Base-by-base conservation (phyloP, 2,888 invertebrate genomes). In the Andricus quercusramuli region DNA sequence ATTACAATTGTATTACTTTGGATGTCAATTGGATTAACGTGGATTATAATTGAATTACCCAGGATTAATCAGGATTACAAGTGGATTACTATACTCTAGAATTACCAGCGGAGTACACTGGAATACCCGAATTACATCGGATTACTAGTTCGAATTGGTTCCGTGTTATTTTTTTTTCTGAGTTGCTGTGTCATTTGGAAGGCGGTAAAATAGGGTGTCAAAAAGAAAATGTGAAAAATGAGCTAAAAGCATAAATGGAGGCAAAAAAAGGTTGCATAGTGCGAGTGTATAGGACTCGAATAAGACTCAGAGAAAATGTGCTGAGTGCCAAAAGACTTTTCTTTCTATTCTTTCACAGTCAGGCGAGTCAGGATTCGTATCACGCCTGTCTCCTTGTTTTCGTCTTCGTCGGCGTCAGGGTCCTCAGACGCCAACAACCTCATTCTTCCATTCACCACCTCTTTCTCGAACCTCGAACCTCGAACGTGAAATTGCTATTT, bases 401-500 rank as follows among this genome's bases (percentile, higher is more conserved):
- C 82, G 83, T 80, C 74, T 78, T 65, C 79, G 83, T 81, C 79
- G 77, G 56, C 83, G 81, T 85, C 88, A 85, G 80, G 80, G 83
- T 81, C 83, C 81, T 85, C 83, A 85, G 84, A 85, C 82, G 41
- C 78, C 78, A 76, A 80, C 80, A 13, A 76, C 32, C 59, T 77
- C 82, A 76, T 62, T 79, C 77, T 77, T 78, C 79, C 68, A 74
- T 76, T 78, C 81, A 81, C 83, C 83, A 78, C 68, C 80, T 78
- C 78, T 78, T 80, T 78, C 80, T 77, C 80, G 64, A 68, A 81
- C 83, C 80, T 77, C 80, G 66, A 68, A 81, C 83, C 81, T 77
- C 80, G 68, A 68, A 81, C 83, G 84, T 83, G 85, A 86, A 89
- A 90, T 89, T 88, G 86, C 86, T 84, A 88, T 89, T 90, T 88